Conservation (phyloP, 2,113 vertebrate species). For the Syngnathoides biaculeatus region DNA sequence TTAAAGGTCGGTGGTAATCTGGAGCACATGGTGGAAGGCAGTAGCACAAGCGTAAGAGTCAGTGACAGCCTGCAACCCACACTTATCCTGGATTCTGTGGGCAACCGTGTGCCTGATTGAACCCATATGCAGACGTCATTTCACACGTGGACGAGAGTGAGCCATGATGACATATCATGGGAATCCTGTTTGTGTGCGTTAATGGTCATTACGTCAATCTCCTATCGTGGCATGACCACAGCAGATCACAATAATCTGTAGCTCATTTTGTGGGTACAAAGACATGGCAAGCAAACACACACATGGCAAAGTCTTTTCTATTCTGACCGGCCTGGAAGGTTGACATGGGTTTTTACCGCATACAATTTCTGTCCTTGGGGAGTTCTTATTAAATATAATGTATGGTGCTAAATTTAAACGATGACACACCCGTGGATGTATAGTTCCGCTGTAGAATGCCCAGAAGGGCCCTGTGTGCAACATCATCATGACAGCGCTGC, state of each 20-base stretch:
- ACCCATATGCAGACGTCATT: constrained; percentile 51
- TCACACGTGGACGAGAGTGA: constrained; percentile 20
- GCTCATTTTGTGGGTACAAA: constrained; percentile 1
- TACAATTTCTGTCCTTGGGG: constrained; percentile 43
- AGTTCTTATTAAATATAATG: constrained; percentile 47
- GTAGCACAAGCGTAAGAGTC: constrained; percentile 27
- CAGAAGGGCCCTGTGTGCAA: not conserved
- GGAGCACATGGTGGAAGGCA: constrained; percentile 41
- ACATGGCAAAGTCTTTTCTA: constrained; percentile 46
- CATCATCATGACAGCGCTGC: constrained; percentile 22
- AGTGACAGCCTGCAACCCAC: constrained; percentile 23
- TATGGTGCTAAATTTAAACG: constrained; percentile 36
- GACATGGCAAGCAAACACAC: constrained; percentile 22
- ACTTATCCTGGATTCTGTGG: constrained; percentile 34
- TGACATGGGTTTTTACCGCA: constrained; percentile 49
- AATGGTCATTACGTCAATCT: constrained; percentile 25
- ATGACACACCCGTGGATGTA: constrained; percentile 29
- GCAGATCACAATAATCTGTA: not conserved
- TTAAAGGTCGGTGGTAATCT: constrained; percentile 39
- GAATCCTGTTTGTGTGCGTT: constrained; percentile 20
- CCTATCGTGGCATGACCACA: constrained; percentile 14
- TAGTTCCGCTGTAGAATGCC: constrained; percentile 11
- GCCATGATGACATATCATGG: constrained; percentile 18
- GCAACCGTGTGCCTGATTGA: constrained; percentile 51
- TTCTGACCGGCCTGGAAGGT: constrained; percentile 32